A percentile compares a stretch with the other conserved stretches of the same genome.
phyloP scores from a whole-genome alignment of 2,888 invertebrate genomes.

The Trachelus tabidus region DNA sequence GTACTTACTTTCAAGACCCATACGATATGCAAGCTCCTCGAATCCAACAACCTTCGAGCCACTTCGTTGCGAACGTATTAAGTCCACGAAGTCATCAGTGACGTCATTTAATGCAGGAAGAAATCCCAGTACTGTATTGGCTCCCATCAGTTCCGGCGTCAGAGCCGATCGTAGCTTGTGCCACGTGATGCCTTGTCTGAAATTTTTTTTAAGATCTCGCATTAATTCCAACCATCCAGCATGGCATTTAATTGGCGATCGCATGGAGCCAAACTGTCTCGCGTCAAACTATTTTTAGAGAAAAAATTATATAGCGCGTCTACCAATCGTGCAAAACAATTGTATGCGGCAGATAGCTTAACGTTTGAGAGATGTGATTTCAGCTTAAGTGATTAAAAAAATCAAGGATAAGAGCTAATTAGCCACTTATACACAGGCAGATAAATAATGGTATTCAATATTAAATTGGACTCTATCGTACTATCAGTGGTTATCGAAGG shows the following conservation, averaged over 20 bases:
- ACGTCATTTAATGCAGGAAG: slow-evolving; percentile 80
- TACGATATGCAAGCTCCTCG: slow-evolving; percentile 79
- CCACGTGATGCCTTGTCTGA: slow-evolving; percentile 84
- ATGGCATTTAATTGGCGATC: background rate
- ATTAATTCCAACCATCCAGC: background rate
- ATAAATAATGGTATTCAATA: background rate
- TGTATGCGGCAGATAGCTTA: no score
- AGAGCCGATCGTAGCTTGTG: slow-evolving; percentile 77
- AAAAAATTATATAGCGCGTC: no score
- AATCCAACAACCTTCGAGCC: slow-evolving; percentile 68
- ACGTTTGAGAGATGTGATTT: no score
- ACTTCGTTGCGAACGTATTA: slow-evolving; percentile 71
- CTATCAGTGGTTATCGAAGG: background rate
- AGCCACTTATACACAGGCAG: background rate
- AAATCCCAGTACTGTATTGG: slow-evolving; percentile 79
- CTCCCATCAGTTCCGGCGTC: slow-evolving; percentile 81
- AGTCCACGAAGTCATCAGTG: slow-evolving; percentile 80
- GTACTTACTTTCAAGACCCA: slow-evolving; percentile 82
- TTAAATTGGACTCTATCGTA: background rate
- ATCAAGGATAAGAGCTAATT: background rate
- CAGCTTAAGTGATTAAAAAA: background rate
- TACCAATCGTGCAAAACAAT: no score
- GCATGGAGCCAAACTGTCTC: no score
- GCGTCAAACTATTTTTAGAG: no score
- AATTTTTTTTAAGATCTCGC: slow-evolving; percentile 24